Evolutionary conservation across 1,140 invertebrate species (phyloP).

Genomic region (Musca vetustissima): DNA sequence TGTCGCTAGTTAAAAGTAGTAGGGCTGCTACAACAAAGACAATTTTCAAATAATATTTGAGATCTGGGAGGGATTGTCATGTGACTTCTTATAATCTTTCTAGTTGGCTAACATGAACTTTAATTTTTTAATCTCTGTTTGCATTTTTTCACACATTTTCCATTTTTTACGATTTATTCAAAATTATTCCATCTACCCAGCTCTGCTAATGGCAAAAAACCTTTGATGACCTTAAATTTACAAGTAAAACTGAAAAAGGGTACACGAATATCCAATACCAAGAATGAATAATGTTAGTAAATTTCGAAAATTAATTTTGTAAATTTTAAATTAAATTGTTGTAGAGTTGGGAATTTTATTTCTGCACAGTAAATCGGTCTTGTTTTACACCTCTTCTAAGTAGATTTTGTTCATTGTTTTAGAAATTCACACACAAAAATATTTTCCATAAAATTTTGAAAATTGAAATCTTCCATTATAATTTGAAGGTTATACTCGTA

Average conservation of each 20-base stretch:
- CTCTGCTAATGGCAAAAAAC: constrained; percentile 23
- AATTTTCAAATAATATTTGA: too few relatives aligned
- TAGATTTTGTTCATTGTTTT: background rate
- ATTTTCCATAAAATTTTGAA: too few relatives aligned
- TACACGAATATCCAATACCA: background rate
- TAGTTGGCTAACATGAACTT: background rate
- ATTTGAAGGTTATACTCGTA: too few relatives aligned
- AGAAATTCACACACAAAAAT: too few relatives aligned
- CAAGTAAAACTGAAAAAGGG: constrained; percentile 28
- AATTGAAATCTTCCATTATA: background rate
- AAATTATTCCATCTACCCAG: background rate
- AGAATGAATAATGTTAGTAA: constrained; percentile 7
- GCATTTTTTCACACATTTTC: background rate
- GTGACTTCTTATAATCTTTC: background rate
- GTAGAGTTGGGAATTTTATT: too few relatives aligned
- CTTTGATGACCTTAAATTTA: constrained; percentile 27
- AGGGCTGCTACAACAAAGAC: too few relatives aligned
- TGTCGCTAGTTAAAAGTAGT: too few relatives aligned
- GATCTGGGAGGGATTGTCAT: too few relatives aligned
- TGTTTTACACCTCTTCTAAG: background rate
- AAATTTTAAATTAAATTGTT: too few relatives aligned
- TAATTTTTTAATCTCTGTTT: background rate
- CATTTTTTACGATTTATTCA: background rate
- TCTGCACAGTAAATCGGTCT: too few relatives aligned
- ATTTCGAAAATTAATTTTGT: too few relatives aligned